phyloP scores from a whole-genome alignment of 1,140 invertebrate species.

The Arctopsyche grandis region DNA sequence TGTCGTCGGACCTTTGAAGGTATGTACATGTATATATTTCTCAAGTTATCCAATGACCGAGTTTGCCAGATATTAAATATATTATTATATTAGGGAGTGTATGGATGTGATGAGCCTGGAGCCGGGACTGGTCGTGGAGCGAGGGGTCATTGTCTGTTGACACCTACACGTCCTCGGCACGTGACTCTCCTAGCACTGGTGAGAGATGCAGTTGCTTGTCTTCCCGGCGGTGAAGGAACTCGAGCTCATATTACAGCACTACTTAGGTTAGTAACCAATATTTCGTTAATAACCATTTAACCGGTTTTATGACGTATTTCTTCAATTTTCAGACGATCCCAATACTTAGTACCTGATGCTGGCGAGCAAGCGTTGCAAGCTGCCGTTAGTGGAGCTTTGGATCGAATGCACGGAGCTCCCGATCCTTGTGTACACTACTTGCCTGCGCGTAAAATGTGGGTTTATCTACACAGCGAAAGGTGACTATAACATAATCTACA shows the following conservation, averaged over 20 bases:
- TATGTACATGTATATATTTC: too few relatives aligned
- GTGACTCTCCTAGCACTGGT: slow-evolving; percentile 92
- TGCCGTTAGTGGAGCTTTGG: slow-evolving; percentile 88
- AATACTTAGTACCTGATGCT: slow-evolving; percentile 81
- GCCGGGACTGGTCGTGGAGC: slow-evolving; percentile 60
- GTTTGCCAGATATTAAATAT: too few relatives aligned
- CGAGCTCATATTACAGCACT: slow-evolving; percentile 80
- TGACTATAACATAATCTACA: slow-evolving; percentile 22
- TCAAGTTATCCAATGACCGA: too few relatives aligned
- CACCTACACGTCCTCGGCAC: slow-evolving; percentile 86
- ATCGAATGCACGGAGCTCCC: slow-evolving; percentile 87
- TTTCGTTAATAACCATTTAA: not conserved
- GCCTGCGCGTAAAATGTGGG: slow-evolving; percentile 88
- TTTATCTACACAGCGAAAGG: slow-evolving; percentile 83
- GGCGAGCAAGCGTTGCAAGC: slow-evolving; percentile 80
- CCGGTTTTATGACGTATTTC: not conserved
- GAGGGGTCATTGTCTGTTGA: slow-evolving; percentile 84
- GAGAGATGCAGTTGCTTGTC: slow-evolving; percentile 88
- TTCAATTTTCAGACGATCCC: slow-evolving; percentile 74
- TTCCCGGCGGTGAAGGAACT: slow-evolving; percentile 95
- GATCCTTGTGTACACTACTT: slow-evolving; percentile 94
- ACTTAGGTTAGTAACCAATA: slow-evolving; percentile 53
- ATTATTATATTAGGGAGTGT: slow-evolving; percentile 47
- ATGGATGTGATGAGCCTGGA: slow-evolving; percentile 48
- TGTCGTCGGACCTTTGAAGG: slow-evolving; percentile 90